Base-by-base conservation (phyloP, 2,113 vertebrate genomes). In the Malurus melanocephalus region DNA sequence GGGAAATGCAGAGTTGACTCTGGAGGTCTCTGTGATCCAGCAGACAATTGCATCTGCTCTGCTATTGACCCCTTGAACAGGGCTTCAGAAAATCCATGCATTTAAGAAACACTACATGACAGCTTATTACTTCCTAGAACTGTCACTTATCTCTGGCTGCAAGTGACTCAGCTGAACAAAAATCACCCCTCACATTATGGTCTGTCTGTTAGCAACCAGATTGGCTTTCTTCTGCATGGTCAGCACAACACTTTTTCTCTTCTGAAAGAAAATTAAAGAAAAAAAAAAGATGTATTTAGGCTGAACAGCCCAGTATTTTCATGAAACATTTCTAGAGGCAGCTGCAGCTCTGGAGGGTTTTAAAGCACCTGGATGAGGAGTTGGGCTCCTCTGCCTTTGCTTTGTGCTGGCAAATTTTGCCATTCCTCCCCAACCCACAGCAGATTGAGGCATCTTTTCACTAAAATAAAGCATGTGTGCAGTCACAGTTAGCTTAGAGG, bases 141-240 rank as follows among this genome's bases (percentile, higher is more conserved):
- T 88, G 80, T 93, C 93, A 94, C 53, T 95, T 87, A 77, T 12
- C 77, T 64, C 59, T 64, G 92, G 51, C 86, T 94, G 84, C 66
- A 62, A 92, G 93, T 95, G 95, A 96, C 95, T 94, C 90, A 94
- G 86, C 83, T 91, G 78, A 94, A 90, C 84, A 94, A 83, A 76
- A 52, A 45, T 10, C 2, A 0, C 65, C 88, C 76, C 69, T 30
- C 33, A 45, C 51, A 35, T 90, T 69, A 76, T 19, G 62, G 24
- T 19, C 49, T 86, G 23, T 65, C 78, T 23, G 15, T 73, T 79
- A 84, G 80, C 66, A 76, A 56, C 43, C 51, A 72, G 84, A 82
- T 22, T 62, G 46, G 9, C 77, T 93, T 87, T 40, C 88, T 79
- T 90, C 75, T 79, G 90, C 86, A 56, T 45, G 83, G 62, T 84